These are phyloP conservation scores for Parnassius mnemosyne DNA, from an alignment of 2,888 invertebrate species.

Conservation along the genomic window DNA sequence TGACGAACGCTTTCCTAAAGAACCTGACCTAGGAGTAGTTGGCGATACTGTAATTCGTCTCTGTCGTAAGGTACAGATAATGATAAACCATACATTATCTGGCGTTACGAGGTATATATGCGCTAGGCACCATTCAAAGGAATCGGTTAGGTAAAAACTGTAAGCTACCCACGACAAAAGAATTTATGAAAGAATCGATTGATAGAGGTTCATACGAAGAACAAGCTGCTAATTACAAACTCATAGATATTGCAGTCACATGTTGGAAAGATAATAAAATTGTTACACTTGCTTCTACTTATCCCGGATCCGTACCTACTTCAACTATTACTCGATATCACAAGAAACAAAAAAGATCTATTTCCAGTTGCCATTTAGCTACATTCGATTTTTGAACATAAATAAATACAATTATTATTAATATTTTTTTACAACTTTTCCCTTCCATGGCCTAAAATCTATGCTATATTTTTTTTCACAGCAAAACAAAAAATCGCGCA, in stretches of 20 bases:
- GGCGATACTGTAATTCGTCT: conserved; percentile 13
- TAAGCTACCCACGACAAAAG: conserved; percentile 16
- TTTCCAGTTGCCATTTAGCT: conserved; percentile 28
- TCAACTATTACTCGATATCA: conserved; percentile 33
- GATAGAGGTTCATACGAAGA: conserved; percentile 17
- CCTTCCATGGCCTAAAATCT: conserved; percentile 12
- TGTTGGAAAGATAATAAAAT: conserved; percentile 21
- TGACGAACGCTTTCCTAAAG: conserved; percentile 7
- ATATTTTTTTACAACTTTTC: conserved; percentile 25
- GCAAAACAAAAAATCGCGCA: conserved; percentile 14
- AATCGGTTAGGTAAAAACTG: conserved; percentile 28
- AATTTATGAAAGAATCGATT: conserved; percentile 20
- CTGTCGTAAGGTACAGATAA: conserved; percentile 12
- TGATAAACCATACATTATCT: conserved; percentile 23
- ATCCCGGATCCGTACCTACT: conserved; percentile 35
- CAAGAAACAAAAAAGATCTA: conserved; percentile 32
- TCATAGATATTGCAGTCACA: conserved; percentile 17
- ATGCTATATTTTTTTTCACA: conserved; percentile 18
- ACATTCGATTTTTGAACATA: conserved; percentile 30
- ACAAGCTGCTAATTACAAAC: conserved; percentile 14
- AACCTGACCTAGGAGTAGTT: conserved; percentile 21
- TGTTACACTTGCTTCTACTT: conserved; percentile 36
- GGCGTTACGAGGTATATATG: conserved; percentile 23
- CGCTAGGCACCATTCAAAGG: conserved; percentile 29
- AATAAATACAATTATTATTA: conserved; percentile 18